Evolutionary conservation across 2,888 invertebrate genomes (phyloP).

Genomic region (Troilus luridus): DNA sequence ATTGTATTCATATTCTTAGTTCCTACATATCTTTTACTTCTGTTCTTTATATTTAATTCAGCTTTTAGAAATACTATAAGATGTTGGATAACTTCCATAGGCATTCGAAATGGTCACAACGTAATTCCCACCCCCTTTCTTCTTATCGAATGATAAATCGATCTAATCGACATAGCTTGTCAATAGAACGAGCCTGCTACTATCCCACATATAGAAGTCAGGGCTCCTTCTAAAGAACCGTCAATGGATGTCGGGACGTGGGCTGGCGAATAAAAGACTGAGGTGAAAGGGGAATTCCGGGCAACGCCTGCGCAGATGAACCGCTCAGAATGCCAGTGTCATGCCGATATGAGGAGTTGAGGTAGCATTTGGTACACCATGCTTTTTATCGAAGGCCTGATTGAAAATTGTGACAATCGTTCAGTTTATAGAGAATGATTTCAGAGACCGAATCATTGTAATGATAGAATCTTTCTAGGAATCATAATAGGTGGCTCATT

Average conservation of each 20-base stretch:
- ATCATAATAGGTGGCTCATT: no score
- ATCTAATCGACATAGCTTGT: background rate
- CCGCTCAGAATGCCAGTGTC: background rate
- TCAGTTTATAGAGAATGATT: background rate
- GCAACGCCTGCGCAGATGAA: background rate
- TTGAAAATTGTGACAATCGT: background rate
- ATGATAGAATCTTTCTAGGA: no score
- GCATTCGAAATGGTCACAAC: background rate
- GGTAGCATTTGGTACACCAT: background rate
- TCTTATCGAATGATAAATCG: slow-evolving; percentile 12
- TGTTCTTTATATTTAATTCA: no score
- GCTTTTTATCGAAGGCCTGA: background rate
- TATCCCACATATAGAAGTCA: background rate
- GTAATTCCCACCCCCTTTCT: background rate
- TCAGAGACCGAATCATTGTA: background rate
- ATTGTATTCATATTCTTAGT: no score
- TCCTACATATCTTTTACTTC: no score
- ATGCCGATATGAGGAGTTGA: background rate
- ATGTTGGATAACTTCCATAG: background rate
- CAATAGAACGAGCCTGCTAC: background rate
- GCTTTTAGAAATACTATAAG: no score
- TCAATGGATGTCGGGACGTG: background rate
- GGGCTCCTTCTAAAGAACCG: background rate
- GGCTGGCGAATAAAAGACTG: slow-evolving; percentile 1
- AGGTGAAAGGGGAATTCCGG: slow-evolving; percentile 35